These are phyloP conservation scores for Hypselothyrea guttata DNA, from an alignment of 2,888 invertebrate species.

Conservation along the genomic window DNA sequence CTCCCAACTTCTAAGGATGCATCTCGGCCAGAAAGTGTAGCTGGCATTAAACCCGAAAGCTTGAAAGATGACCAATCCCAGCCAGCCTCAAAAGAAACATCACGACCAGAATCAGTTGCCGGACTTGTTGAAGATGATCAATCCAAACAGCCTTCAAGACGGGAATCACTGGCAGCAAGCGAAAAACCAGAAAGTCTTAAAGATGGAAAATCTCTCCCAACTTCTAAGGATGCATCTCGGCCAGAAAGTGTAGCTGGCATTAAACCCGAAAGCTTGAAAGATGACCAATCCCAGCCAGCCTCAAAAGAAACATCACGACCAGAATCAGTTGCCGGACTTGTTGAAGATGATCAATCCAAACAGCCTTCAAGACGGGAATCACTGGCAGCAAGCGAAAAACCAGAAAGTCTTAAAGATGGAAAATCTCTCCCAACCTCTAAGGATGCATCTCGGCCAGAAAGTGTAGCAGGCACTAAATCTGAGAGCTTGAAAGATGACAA, in stretches of 20 bases:
- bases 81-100: slow-evolving; percentile 23
- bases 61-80: slow-evolving; percentile 13
- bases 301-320: slow-evolving; percentile 23
- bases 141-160: slow-evolving; percentile 47
- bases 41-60: too few relatives aligned
- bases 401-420: too few relatives aligned
- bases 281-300: slow-evolving; percentile 12
- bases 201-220: slow-evolving; percentile 14
- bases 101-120: slow-evolving; percentile 17
- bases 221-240: slow-evolving; percentile 25
- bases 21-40: slow-evolving; percentile 16
- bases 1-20: too few relatives aligned
- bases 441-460: slow-evolving; percentile 29
- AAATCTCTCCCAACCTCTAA: slow-evolving; percentile 15
- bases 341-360: slow-evolving; percentile 36
- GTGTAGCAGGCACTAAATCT: slow-evolving; percentile 28
- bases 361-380: slow-evolving; percentile 47
- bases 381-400: slow-evolving; percentile 16
- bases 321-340: slow-evolving; percentile 17
- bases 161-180: slow-evolving; percentile 35
- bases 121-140: slow-evolving; percentile 24
- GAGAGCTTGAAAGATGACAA: slow-evolving; percentile 26
- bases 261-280: too few relatives aligned
- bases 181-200: slow-evolving; percentile 1
- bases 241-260: slow-evolving; percentile 15